Evolutionary conservation across 2,888 invertebrate species (phyloP).

Genomic region (Uloborus plumipes): DNA sequence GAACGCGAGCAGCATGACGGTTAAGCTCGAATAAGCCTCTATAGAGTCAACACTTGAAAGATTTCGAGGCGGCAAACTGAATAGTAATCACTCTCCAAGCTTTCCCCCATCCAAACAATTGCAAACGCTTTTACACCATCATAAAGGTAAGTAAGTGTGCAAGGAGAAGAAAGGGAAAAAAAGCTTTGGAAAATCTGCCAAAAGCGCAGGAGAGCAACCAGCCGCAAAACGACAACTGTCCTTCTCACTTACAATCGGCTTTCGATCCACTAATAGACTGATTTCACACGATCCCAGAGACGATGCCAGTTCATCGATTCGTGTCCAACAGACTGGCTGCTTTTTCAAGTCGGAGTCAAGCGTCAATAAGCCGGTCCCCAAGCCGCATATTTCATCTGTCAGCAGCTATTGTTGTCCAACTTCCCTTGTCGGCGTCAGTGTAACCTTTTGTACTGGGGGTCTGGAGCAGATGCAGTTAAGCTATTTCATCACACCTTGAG

Average conservation of each 20-base stretch:
- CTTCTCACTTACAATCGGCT: conserved; percentile 33
- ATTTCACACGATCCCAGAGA: conserved; percentile 54
- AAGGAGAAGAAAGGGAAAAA: neutral
- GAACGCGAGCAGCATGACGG: conserved; percentile 28
- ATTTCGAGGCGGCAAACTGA: conserved; percentile 25
- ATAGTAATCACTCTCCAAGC: conserved; percentile 11
- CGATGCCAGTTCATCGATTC: conserved; percentile 46
- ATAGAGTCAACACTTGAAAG: conserved; percentile 24
- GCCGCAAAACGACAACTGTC: conserved; percentile 50
- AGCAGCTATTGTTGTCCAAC: conserved; percentile 44
- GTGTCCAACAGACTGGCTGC: conserved; percentile 49
- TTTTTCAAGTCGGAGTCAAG: conserved; percentile 28
- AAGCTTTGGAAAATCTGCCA: no score
- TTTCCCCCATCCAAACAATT: conserved; percentile 20
- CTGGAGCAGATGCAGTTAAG: conserved; percentile 34
- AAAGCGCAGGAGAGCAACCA: conserved; percentile 31
- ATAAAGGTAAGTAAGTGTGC: conserved; percentile 51
- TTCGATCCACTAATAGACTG: conserved; percentile 46
- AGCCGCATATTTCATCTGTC: conserved; percentile 55
- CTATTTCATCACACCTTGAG: conserved; percentile 24
- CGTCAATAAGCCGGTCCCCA: conserved; percentile 38
- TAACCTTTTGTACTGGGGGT: conserved; percentile 29
- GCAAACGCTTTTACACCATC: conserved; percentile 38
- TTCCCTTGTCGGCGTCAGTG: conserved; percentile 43
- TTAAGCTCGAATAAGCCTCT: conserved; percentile 10